Evolutionary conservation across 2,888 invertebrate species (phyloP), one percentile per base, ranked within the genome.

Genomic region (Apotomis capreana): DNA sequence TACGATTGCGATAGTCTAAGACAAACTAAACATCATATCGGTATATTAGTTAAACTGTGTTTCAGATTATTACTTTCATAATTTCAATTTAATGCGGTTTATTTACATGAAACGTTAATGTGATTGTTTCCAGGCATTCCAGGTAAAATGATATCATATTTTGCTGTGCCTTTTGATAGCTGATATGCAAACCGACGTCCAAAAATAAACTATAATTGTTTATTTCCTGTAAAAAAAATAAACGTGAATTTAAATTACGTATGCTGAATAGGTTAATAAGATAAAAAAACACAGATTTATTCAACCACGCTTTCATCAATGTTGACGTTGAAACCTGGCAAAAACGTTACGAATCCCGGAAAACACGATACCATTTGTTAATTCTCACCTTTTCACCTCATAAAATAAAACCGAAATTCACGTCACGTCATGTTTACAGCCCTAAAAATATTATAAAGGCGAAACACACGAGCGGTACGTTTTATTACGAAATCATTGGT

Each of bases 401-500:
- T 71, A 67, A 71, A 71, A 71, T 71, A 52, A 63, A 71, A 71
- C 51, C 44, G 4, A 26, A 62, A 72, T 72, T 68, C 71, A 52
- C 40, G 62, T 68, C 71, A 72, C 71, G 71, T 72, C 68, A 72
- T 71, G 60, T 70, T 71, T 67, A 67, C 67, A 67, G 65, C 68
- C 68, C 67, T n/a, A 46, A 62, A 57, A 64, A 70, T 62, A 70
- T 70, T 69, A 70, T 75, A 68, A 77, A 74, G 67, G 74, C 67
- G 61, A 54, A 37, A 70, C 64, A 76, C 77, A 77, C 67, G 76
- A 78, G 75, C 75, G 68, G 69, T 76, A 75, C 77, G 76, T 76
- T 76, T 76, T 79, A 79, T 82, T 78, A 78, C 76, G 68, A 76
- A 85, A 81, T 80, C 85, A 84, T 82, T 78, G 83, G 79, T 72